Percentiles rank a stretch among this genome's conserved stretches.
Evolutionary conservation across 2,797 vertebrate species (phyloP).

Genomic region (Synaphobranchus kaupii): DNA sequence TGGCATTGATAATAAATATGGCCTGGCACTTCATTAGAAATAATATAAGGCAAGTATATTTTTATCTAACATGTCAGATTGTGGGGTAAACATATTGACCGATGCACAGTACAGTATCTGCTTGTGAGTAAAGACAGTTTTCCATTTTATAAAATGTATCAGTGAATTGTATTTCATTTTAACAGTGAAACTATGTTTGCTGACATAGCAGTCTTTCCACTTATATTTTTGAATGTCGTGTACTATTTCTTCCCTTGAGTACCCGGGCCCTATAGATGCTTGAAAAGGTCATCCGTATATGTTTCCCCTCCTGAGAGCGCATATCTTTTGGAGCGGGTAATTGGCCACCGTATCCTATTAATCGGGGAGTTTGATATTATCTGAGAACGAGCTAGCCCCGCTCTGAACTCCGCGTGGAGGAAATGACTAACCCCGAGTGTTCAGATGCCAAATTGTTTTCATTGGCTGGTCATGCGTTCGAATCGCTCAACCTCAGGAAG

Average conservation of each 20-base stretch:
- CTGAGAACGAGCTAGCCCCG: conserved; percentile 80
- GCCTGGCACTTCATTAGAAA: neutral
- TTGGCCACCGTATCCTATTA: neutral
- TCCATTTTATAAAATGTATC: neutral
- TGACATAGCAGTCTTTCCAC: neutral
- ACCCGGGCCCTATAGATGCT: neutral
- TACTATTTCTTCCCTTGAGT: conserved; percentile 4
- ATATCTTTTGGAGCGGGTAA: neutral
- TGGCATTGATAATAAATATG: neutral
- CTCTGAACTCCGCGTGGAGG: conserved; percentile 72
- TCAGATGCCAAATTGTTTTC: conserved; percentile 77
- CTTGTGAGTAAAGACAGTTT: neutral
- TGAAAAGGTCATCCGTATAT: neutral
- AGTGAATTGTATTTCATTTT: neutral
- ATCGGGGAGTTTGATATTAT: conserved; percentile 39
- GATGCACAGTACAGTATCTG: neutral
- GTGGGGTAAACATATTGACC: neutral
- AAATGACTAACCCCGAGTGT: conserved; percentile 79
- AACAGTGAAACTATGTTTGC: neutral
- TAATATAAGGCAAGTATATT: neutral
- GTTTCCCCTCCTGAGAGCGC: neutral
- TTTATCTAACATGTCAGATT: neutral
- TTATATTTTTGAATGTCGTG: neutral
- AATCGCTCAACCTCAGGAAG: conserved; percentile 69
- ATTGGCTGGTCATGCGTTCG: conserved; percentile 64